Conservation (phyloP, 2,797 vertebrate species). For the Girardinus metallicus region DNA sequence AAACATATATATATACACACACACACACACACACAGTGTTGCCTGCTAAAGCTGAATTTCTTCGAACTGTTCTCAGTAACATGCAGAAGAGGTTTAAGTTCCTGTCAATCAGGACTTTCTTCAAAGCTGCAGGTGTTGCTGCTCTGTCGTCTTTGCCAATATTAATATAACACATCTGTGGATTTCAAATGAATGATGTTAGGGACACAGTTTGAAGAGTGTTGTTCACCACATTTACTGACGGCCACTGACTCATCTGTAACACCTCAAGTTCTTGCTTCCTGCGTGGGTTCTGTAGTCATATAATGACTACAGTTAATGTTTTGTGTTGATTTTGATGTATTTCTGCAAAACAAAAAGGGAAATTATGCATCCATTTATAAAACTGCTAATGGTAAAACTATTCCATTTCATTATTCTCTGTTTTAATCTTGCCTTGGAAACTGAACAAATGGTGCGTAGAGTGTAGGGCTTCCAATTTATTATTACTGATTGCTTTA, state of each 20-base stretch:
- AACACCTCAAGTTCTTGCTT: slow-evolving; percentile 3
- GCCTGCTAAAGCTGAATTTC: not conserved
- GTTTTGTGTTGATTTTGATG: slow-evolving; percentile 6
- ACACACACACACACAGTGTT: no score
- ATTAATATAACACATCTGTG: slow-evolving; percentile 2
- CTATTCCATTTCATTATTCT: not conserved
- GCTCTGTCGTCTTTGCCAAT: slow-evolving; percentile 4
- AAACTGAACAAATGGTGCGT: not conserved
- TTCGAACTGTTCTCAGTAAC: slow-evolving; percentile 22
- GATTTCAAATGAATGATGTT: slow-evolving; percentile 11
- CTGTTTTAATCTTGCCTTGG: not conserved
- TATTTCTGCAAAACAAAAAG: slow-evolving; percentile 12
- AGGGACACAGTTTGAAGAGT: slow-evolving; percentile 22
- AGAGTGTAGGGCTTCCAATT: not conserved
- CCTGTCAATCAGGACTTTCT: slow-evolving; percentile 6
- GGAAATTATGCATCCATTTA: not conserved
- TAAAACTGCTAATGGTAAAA: slow-evolving; percentile 11
- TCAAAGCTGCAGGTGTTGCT: slow-evolving; percentile 8
- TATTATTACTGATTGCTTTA: not conserved
- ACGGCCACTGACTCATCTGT: slow-evolving; percentile 33
- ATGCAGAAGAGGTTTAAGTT: slow-evolving; percentile 23
- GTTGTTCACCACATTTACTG: slow-evolving; percentile 8
- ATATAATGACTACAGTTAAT: slow-evolving; percentile 19
- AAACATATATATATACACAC: not conserved
- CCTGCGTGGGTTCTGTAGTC: slow-evolving; percentile 25